Conservation (phyloP, 2,888 invertebrate species). For the Corythucha ciliata region DNA sequence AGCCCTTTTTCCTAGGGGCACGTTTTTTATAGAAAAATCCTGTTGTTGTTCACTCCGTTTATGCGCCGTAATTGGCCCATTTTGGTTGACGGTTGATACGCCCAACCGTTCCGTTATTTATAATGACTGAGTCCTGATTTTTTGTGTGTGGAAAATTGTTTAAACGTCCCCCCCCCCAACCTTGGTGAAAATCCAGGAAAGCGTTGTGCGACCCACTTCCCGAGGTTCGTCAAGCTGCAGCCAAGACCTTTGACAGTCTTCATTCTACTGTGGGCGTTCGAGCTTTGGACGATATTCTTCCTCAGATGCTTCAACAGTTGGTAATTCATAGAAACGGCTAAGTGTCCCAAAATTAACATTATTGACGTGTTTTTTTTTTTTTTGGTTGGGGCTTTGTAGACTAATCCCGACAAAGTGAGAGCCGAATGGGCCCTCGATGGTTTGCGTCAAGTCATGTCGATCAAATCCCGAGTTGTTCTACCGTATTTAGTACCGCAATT, state of each 20-base stretch:
- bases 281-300: conserved; percentile 93
- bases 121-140: too few species aligned
- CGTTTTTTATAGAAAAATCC: too few species aligned
- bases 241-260: conserved; percentile 91
- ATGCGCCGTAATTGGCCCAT: too few species aligned
- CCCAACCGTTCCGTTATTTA: too few species aligned
- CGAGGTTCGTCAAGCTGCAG: conserved; percentile 88
- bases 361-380: background rate
- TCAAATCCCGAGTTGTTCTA: conserved; percentile 88
- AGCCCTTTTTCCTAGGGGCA: too few species aligned
- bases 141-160: too few species aligned
- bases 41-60: too few species aligned
- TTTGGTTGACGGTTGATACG: too few species aligned
- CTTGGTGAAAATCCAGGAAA: too few species aligned
- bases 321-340: conserved; percentile 40
- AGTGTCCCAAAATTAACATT: background rate
- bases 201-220: conserved; percentile 89
- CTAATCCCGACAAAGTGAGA: conserved; percentile 64
- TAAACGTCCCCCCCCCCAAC: too few species aligned
- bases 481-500: conserved; percentile 94
- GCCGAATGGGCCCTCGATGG: conserved; percentile 93
- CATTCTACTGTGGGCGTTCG: conserved; percentile 88
- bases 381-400: conserved; percentile 42
- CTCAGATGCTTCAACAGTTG: conserved; percentile 73
- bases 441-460: conserved; percentile 90